These are phyloP conservation scores for Sebastes schlegelii DNA, from an alignment of 2,113 vertebrate genomes.

Conservation along the genomic window DNA sequence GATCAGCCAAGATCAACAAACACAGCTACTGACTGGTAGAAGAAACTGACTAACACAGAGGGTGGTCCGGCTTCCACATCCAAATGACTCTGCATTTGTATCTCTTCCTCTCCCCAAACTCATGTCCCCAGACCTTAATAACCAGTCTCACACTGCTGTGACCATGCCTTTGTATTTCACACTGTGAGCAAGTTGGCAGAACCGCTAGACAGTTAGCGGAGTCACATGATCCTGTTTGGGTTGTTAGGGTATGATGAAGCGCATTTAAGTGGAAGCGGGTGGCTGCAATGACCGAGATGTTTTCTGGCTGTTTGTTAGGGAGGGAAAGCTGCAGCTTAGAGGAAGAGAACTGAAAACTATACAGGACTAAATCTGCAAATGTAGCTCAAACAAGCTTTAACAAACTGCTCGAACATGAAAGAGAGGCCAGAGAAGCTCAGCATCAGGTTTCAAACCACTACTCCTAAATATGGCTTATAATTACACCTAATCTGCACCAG, in stretches of 20 bases:
- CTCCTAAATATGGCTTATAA: slow-evolving; percentile 71
- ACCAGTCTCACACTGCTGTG: slow-evolving; percentile 9
- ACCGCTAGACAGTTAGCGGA: slow-evolving; percentile 6
- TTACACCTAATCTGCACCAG: slow-evolving; percentile 57
- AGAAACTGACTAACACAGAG: neutral
- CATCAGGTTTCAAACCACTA: slow-evolving; percentile 49
- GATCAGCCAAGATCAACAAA: slow-evolving; percentile 7
- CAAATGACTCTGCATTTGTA: neutral
- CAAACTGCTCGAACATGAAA: neutral
- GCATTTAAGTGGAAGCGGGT: slow-evolving; percentile 28
- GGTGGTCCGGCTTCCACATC: slow-evolving; percentile 7
- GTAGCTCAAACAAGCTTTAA: neutral
- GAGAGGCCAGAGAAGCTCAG: neutral
- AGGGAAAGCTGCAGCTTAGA: neutral
- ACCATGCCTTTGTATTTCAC: slow-evolving; percentile 25
- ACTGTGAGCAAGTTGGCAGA: slow-evolving; percentile 23
- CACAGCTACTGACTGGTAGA: neutral
- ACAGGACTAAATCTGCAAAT: neutral
- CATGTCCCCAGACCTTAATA: slow-evolving; percentile 31
- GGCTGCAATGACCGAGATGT: neutral
- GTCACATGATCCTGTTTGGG: slow-evolving; percentile 38
- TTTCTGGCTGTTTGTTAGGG: neutral
- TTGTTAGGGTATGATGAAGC: slow-evolving; percentile 4
- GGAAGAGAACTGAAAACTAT: neutral
- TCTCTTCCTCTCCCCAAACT: neutral